These are phyloP conservation scores for Zaprionus taronus DNA, from an alignment of 1,140 invertebrate genomes.

Conservation along the genomic window DNA sequence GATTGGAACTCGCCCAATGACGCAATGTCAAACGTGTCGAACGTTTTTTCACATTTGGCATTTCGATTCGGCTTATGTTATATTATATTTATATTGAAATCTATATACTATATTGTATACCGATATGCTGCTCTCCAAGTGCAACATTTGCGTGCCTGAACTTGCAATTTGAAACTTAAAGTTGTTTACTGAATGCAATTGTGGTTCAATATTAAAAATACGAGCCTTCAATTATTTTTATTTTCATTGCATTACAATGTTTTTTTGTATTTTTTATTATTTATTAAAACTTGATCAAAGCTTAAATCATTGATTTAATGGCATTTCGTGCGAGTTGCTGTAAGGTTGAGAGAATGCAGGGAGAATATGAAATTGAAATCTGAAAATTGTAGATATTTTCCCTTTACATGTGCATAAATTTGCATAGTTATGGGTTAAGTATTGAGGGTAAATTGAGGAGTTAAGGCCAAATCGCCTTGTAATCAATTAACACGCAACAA, in stretches of 20 bases:
- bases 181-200: constrained; percentile 35
- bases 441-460: constrained; percentile 1
- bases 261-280: not conserved
- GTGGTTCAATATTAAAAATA: constrained; percentile 20
- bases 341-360: constrained; percentile 29
- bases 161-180: constrained; percentile 36
- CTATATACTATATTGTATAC: not conserved
- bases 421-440: not conserved
- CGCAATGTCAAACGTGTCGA: constrained; percentile 15
- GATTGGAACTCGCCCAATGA: constrained; percentile 26
- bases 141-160: constrained; percentile 36
- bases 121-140: constrained; percentile 28
- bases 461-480: constrained; percentile 6
- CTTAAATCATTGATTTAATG: constrained; percentile 44
- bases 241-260: not conserved
- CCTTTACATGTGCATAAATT: not conserved
- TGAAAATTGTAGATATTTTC: not conserved
- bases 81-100: not conserved
- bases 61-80: constrained; percentile 26
- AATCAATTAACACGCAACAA: constrained; percentile 20
- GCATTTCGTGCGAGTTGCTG: constrained; percentile 16
- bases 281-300: constrained; percentile 55
- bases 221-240: constrained; percentile 19
- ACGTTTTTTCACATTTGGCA: constrained; percentile 25
- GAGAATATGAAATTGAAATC: not conserved